These are phyloP conservation scores for Rhopalosiphum nymphaeae DNA, from an alignment of 2,888 invertebrate species.

Conservation along the genomic window DNA sequence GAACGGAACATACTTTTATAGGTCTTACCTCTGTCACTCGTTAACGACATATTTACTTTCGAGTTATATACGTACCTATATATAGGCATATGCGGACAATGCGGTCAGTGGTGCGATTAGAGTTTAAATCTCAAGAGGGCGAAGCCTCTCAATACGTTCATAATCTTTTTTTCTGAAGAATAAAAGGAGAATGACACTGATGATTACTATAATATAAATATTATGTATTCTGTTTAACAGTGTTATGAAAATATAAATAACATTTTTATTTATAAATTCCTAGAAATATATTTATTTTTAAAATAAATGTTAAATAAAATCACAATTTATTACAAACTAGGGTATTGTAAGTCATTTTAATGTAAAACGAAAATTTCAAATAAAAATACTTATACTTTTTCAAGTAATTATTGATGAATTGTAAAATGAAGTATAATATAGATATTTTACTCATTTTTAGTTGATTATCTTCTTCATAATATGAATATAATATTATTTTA, in stretches of 20 bases:
- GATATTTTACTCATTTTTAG: background rate
- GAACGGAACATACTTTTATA: conserved; percentile 16
- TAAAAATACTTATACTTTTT: too few species aligned
- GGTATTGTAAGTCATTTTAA: background rate
- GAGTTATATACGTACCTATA: background rate
- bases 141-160: background rate
- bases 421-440: background rate
- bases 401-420: background rate
- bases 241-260: background rate
- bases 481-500: background rate
- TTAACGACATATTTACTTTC: conserved; percentile 37
- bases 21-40: background rate
- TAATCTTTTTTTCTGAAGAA: background rate
- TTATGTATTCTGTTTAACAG: background rate
- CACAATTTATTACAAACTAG: background rate
- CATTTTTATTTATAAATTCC: too few species aligned
- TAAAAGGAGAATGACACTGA: background rate
- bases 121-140: background rate
- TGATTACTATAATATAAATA: background rate
- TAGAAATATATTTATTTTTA: too few species aligned
- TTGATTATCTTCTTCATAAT: background rate
- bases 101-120: background rate
- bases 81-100: background rate
- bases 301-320: background rate
- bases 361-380: too few species aligned